Evolutionary conservation across 2,888 invertebrate genomes (phyloP).

Genomic region (Cheilosia urbana): DNA sequence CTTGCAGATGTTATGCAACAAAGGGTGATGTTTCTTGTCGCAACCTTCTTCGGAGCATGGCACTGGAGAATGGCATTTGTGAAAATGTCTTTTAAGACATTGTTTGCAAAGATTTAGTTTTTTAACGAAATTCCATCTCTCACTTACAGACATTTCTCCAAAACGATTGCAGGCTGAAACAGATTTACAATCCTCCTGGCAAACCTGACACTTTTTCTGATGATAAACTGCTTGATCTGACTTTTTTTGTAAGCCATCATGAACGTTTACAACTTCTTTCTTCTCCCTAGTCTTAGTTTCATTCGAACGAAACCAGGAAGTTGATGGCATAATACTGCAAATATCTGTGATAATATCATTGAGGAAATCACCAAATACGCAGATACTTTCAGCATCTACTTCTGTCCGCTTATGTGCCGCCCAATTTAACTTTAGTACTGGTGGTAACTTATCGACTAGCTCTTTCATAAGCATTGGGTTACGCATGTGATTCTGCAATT

Average conservation of each 20-base stretch:
- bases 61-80: background rate
- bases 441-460: conserved; percentile 58
- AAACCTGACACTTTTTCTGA: background rate
- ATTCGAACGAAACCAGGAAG: background rate
- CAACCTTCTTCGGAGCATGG: background rate
- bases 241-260: background rate
- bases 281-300: background rate
- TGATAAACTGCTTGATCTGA: no score
- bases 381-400: background rate
- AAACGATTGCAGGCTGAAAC: background rate
- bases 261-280: background rate
- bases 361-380: conserved; percentile 43
- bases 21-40: background rate
- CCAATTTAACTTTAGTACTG: conserved; percentile 62
- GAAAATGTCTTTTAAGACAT: conserved; percentile 1
- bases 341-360: conserved; percentile 52
- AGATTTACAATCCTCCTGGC: background rate
- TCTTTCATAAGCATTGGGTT: conserved; percentile 67
- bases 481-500: conserved; percentile 45
- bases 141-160: background rate
- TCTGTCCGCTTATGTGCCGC: conserved; percentile 12
- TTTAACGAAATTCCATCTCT: background rate
- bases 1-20: background rate
- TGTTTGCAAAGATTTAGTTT: conserved; percentile 31
- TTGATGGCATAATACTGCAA: conserved; percentile 38